Evolutionary conservation across 1,140 invertebrate species (phyloP).

Genomic region (Cecropterus lyciades): DNA sequence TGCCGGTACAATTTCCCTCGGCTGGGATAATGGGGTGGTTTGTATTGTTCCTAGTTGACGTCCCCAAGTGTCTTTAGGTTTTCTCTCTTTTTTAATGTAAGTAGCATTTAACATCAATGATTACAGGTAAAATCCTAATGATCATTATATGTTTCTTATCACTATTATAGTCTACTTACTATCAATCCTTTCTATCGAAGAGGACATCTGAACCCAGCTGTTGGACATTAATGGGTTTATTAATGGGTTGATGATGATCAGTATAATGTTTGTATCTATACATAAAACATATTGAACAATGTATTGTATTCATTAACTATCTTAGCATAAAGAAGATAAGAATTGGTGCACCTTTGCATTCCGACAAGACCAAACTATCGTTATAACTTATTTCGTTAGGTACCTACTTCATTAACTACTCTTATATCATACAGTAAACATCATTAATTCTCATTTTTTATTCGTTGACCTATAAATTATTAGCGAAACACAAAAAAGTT

Average conservation of each 20-base stretch:
- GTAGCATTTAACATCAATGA: background rate
- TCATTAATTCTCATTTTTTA: background rate
- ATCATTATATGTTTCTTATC: too few species aligned
- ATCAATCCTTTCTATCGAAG: too few species aligned
- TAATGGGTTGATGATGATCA: too few species aligned
- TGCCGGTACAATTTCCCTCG: constrained; percentile 23
- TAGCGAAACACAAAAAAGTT: background rate
- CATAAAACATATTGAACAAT: too few species aligned
- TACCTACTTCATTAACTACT: background rate
- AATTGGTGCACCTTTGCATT: constrained; percentile 2
- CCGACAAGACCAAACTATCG: background rate
- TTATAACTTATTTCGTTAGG: background rate
- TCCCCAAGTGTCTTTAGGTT: constrained; percentile 9
- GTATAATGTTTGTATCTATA: too few species aligned
- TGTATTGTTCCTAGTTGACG: constrained; percentile 12
- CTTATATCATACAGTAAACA: background rate
- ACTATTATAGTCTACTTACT: too few species aligned
- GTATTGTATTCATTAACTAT: too few species aligned
- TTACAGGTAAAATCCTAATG: background rate
- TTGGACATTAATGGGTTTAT: too few species aligned
- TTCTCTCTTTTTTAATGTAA: background rate
- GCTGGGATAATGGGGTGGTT: constrained; percentile 18
- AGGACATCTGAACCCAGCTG: too few species aligned
- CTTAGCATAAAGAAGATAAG: background rate
- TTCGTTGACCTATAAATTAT: background rate